Percentiles rank a stretch among this genome's conserved stretches.
phyloP scores from a whole-genome alignment of 2,797 vertebrate species.

The Gallinago solitaria region DNA sequence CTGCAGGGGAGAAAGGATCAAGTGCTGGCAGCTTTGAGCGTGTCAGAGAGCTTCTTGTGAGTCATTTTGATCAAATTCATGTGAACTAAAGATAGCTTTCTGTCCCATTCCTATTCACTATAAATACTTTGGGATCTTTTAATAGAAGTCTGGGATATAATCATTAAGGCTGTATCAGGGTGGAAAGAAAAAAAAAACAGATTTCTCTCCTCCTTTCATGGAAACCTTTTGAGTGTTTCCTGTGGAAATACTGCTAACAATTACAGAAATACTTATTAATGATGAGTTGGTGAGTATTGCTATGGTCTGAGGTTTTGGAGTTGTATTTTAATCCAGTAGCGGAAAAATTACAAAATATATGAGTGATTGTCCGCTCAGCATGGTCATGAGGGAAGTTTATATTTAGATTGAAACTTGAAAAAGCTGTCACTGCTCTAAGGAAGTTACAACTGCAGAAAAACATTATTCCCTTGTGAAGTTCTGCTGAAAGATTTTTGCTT shows the following conservation, averaged over 20 bases:
- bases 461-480: not conserved
- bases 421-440: not conserved
- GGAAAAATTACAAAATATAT: not conserved
- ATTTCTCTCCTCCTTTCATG: not conserved
- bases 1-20: conserved; percentile 40
- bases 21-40: not conserved
- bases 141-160: not conserved
- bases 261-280: not conserved
- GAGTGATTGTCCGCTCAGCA: not conserved
- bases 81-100: conserved; percentile 2
- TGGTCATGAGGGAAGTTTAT: not conserved
- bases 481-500: not conserved
- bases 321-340: not conserved
- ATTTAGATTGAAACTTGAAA: conserved; percentile 14
- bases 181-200: not conserved
- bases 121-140: conserved; percentile 15
- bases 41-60: conserved; percentile 10
- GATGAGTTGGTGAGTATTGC: not conserved
- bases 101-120: not conserved
- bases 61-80: not conserved
- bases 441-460: not conserved
- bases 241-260: not conserved
- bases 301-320: not conserved
- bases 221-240: not conserved
- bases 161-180: not conserved